A percentile compares a stretch with the other conserved stretches of the same genome.
Conservation (phyloP, 92 coral and sea anemone genomes). For the Palythoa caribaeorum region DNA sequence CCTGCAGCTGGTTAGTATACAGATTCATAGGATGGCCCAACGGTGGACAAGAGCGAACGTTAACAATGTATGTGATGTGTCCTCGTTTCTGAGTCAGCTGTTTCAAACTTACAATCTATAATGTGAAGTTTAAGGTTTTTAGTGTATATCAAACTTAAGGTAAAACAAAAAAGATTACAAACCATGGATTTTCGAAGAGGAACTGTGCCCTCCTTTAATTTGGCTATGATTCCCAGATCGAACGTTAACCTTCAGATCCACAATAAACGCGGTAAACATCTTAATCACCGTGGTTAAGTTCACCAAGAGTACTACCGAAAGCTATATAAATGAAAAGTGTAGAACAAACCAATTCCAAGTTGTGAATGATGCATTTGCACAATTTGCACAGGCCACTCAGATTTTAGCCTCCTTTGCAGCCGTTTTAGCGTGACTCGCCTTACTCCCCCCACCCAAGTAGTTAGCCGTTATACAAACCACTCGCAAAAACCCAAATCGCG, state of each 20-base stretch:
- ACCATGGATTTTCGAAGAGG: not conserved
- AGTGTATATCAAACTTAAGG: not conserved
- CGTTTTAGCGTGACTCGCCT: too few species aligned
- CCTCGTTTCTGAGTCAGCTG: conserved; percentile 16
- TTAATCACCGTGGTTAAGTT: not conserved
- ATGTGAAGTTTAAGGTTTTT: not conserved
- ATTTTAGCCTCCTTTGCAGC: too few species aligned
- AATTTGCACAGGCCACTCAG: not conserved
- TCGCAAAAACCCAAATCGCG: too few species aligned
- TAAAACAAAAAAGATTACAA: not conserved
- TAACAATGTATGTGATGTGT: not conserved
- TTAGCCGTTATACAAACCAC: too few species aligned
- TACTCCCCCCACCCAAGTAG: too few species aligned
- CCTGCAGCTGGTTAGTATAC: not conserved
- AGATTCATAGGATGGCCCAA: not conserved
- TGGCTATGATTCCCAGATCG: not conserved
- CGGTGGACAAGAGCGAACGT: not conserved
- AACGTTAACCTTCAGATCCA: not conserved
- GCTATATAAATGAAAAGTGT: too few species aligned
- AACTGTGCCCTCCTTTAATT: not conserved
- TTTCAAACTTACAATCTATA: not conserved
- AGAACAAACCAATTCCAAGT: not conserved
- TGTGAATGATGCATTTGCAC: not conserved
- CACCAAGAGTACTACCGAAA: not conserved
- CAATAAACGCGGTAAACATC: not conserved